Evolutionary conservation across 2,113 vertebrate species (phyloP), one percentile per base, ranked within the genome.

Genomic region (Agelaius phoeniceus): DNA sequence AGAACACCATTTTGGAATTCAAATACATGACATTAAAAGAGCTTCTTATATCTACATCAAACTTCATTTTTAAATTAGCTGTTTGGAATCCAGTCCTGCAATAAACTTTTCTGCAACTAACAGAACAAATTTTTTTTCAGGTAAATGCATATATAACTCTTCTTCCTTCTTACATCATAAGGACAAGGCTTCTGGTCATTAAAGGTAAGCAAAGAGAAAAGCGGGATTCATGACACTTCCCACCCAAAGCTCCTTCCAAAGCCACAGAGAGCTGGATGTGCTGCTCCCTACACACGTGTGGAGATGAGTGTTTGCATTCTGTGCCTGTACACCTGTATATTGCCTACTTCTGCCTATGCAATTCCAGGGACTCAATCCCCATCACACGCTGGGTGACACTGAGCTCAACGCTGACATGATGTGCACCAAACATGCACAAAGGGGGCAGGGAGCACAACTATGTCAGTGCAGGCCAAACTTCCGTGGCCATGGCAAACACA

Each of bases 341-440:
- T 16, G 20, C 51, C 26, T 26, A 5, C 21, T 73, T 35, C 43
- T n/a, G 27, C 15, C n/a, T 35, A 17, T 1, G 1, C n/a, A 51
- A 35, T 22, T 49, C 59, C 55, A 93, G 49, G 41, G 13, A 22
- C 14, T 44, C 13, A 5, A 4, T 9, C 28, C 7, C 1, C 28
- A 19, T 20, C 39, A 5, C 10, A 57, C 15, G 23, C 8, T 31
- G 55, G 12, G 51, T 35, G 46, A n/a, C 65, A 3, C 31, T 2
- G 24, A 43, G n/a, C 15, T 80, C 26, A 3, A 43, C 0, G 0
- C 15, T n/a, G 44, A 20, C 39, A 30, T 5, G 2, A 15, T 0
- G 10, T 3, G 16, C 0, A 3, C 18, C 39, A 28, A 78, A 55
- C 16, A 6, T 0, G 1, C 0, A 2, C 27, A n/a, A 19, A 79